These are phyloP conservation scores for Eupithecia dodoneata DNA, from an alignment of 2,888 invertebrate genomes.

Conservation along the genomic window DNA sequence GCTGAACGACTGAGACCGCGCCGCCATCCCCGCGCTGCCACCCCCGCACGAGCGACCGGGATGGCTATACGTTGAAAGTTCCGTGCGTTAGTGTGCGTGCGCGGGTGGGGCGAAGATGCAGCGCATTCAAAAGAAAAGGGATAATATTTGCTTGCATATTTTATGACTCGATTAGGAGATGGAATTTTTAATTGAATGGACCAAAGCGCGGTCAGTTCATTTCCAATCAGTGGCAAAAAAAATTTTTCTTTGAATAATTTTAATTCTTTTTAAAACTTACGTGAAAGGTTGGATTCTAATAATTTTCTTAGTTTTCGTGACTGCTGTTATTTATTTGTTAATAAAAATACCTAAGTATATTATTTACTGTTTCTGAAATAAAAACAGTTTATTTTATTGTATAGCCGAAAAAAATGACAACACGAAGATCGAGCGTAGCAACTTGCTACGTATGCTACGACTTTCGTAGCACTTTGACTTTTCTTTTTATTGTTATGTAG, in stretches of 20 bases:
- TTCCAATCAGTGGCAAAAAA: conserved; percentile 17
- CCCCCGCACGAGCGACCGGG: conserved; percentile 64
- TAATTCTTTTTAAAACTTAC: not conserved
- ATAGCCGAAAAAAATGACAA: conserved; percentile 19
- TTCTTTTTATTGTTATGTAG: conserved; percentile 24
- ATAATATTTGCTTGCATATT: conserved; percentile 85
- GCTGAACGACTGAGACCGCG: conserved; percentile 74
- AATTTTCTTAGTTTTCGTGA: not conserved
- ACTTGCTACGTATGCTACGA: conserved; percentile 59
- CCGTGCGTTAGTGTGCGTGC: conserved; percentile 83
- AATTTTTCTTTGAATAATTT: not conserved
- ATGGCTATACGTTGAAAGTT: conserved; percentile 73
- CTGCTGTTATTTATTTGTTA: not conserved
- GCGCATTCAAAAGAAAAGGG: conserved; percentile 83
- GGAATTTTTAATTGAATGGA: conserved; percentile 84
- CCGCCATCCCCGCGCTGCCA: conserved; percentile 54
- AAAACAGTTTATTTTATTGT: not conserved
- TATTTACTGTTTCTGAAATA: not conserved
- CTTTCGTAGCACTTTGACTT: conserved; percentile 49
- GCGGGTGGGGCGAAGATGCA: conserved; percentile 84
- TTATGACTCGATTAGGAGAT: conserved; percentile 84
- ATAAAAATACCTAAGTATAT: not conserved
- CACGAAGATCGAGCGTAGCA: conserved; percentile 47
- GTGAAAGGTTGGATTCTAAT: not conserved
- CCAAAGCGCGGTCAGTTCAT: conserved; percentile 73